These are phyloP conservation scores for Chironomus striatipennis DNA, from an alignment of 1,140 invertebrate species.

Conservation along the genomic window DNA sequence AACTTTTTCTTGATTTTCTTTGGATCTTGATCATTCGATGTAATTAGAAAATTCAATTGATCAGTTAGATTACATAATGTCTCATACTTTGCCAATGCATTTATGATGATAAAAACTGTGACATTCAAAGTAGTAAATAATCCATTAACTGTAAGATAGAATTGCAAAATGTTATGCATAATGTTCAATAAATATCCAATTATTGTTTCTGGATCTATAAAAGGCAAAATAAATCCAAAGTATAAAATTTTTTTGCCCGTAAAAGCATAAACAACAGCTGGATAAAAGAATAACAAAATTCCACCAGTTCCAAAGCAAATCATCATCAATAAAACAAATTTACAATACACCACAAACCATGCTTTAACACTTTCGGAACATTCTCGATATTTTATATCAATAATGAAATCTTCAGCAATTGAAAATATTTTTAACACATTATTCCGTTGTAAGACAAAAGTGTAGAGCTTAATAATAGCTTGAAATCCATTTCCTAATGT, in stretches of 20 bases:
- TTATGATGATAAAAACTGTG: neutral
- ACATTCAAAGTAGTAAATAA: neutral
- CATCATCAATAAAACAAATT: neutral
- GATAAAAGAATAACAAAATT: neutral
- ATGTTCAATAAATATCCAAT: neutral
- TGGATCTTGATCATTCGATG: neutral
- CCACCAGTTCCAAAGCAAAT: neutral
- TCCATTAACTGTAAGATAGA: neutral
- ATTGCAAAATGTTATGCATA: neutral
- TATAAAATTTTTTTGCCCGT: neutral
- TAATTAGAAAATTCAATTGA: neutral
- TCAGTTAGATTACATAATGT: neutral
- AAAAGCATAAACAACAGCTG: neutral
- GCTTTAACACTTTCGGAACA: no score
- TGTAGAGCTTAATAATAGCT: neutral
- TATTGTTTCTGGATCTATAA: neutral
- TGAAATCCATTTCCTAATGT: neutral
- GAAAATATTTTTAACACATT: neutral
- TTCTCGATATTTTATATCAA: neutral
- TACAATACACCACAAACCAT: no score
- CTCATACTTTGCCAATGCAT: neutral
- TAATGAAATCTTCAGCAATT: neutral
- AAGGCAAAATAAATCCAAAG: conserved; percentile 6
- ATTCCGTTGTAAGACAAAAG: neutral
- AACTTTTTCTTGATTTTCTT: neutral